Evolutionary conservation across 2,888 invertebrate genomes (phyloP).

Genomic region (Diogma glabrata): DNA sequence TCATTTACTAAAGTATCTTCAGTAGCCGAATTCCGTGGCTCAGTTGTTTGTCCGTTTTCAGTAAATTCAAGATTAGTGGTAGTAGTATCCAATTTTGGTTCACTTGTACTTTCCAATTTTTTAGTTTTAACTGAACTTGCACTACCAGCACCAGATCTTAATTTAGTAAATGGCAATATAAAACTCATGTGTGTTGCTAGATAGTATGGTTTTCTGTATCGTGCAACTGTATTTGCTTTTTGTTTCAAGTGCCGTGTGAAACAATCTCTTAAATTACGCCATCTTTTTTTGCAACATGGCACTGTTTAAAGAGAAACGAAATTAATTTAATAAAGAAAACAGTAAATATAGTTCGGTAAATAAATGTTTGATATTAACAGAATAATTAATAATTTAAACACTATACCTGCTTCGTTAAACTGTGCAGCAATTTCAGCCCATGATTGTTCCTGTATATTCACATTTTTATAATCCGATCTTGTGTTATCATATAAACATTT

Average conservation of each 20-base stretch:
- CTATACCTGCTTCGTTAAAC: constrained; percentile 33
- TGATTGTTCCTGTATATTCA: constrained; percentile 36
- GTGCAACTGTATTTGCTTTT: constrained; percentile 31
- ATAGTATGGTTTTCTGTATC: constrained; percentile 36
- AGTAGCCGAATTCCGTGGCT: background rate
- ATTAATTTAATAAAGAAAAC: background rate
- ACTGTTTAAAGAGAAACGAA: constrained; percentile 23
- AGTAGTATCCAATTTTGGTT: too few relatives aligned
- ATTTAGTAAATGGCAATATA: constrained; percentile 34
- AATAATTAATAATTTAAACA: background rate
- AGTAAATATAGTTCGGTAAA: background rate
- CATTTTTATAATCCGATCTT: constrained; percentile 37
- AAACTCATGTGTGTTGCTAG: constrained; percentile 37
- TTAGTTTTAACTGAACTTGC: too few relatives aligned
- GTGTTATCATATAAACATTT: constrained; percentile 39
- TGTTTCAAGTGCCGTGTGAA: constrained; percentile 35
- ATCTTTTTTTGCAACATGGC: constrained; percentile 36
- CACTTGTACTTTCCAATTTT: too few relatives aligned
- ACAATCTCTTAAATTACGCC: constrained; percentile 36
- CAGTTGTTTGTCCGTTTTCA: background rate
- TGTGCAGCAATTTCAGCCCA: constrained; percentile 33
- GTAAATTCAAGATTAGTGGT: background rate
- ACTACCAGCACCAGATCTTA: constrained; percentile 19
- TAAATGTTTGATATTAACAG: background rate
- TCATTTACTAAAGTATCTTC: background rate